Evolutionary conservation across 2,888 invertebrate genomes (phyloP).

Genomic region (Pteria penguin): DNA sequence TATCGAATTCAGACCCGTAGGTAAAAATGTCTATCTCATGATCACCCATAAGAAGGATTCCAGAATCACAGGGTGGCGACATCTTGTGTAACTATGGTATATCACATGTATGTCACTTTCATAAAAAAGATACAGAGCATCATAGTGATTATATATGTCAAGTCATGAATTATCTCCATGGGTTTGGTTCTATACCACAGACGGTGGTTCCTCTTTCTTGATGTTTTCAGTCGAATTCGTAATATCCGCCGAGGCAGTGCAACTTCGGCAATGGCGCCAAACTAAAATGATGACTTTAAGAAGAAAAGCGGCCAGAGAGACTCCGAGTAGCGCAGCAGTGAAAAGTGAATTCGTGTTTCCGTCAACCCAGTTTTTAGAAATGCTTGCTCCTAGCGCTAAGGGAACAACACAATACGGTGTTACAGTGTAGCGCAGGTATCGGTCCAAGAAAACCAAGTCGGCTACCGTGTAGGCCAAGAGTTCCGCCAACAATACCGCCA

Average conservation of each 20-base stretch:
- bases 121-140: too few relatives aligned
- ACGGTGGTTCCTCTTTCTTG: slow-evolving; percentile 8
- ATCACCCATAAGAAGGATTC: too few relatives aligned
- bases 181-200: background rate
- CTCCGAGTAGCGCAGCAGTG: slow-evolving; percentile 26
- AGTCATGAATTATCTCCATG: too few relatives aligned
- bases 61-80: too few relatives aligned
- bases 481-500: slow-evolving; percentile 60
- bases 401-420: slow-evolving; percentile 66
- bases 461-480: slow-evolving; percentile 62
- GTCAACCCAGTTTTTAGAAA: slow-evolving; percentile 54
- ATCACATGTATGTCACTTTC: too few relatives aligned
- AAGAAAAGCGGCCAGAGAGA: background rate
- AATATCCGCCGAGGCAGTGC: background rate
- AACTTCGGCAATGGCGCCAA: slow-evolving; percentile 15
- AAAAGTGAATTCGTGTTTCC: slow-evolving; percentile 52
- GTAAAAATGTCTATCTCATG: too few relatives aligned
- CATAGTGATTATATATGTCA: too few relatives aligned
- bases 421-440: slow-evolving; percentile 63
- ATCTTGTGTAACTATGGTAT: too few relatives aligned
- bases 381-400: slow-evolving; percentile 61
- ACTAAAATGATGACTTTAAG: slow-evolving; percentile 13
- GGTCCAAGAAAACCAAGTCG: slow-evolving; percentile 66
- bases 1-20: too few relatives aligned
- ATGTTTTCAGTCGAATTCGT: slow-evolving; percentile 13